These are phyloP conservation scores for Alviniconcha marisindica DNA, from an alignment of 1,140 invertebrate species.

Conservation along the genomic window DNA sequence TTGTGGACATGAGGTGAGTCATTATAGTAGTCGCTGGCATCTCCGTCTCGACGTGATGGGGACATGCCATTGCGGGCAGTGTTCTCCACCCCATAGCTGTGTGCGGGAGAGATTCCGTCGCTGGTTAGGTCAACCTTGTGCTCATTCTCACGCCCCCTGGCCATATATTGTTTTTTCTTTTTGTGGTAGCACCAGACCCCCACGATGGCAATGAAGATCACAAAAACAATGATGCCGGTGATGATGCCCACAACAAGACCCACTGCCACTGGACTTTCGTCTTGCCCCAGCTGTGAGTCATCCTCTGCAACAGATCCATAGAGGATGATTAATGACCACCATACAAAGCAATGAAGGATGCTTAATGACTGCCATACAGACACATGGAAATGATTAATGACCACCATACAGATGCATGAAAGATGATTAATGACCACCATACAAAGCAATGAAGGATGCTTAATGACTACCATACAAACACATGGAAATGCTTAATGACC, in stretches of 20 bases:
- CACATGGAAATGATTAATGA: background rate
- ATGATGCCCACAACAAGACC: conserved; percentile 55
- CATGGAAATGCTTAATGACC: background rate
- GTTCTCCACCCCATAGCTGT: conserved; percentile 41
- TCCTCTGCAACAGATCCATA: conserved; percentile 31
- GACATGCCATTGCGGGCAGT: conserved; percentile 45
- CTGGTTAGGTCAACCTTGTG: conserved; percentile 22
- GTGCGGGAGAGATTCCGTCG: conserved; percentile 11
- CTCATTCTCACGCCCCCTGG: conserved; percentile 16
- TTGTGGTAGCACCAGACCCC: conserved; percentile 53
- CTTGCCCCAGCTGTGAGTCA: background rate
- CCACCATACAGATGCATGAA: background rate
- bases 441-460: too few species aligned
- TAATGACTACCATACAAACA: background rate
- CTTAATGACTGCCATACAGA: too few species aligned
- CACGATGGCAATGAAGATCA: conserved; percentile 48
- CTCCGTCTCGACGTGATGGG: background rate
- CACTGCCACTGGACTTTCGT: conserved; percentile 48
- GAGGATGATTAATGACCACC: too few species aligned
- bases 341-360: too few species aligned
- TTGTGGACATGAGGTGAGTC: conserved; percentile 46
- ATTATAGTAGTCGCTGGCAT: conserved; percentile 27
- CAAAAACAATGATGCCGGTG: conserved; percentile 46
- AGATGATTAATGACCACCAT: background rate
- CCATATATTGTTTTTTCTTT: conserved; percentile 28